Evolutionary conservation across 1,140 invertebrate genomes (phyloP), one percentile per base, ranked within the genome.

Genomic region (Drosophila pectinifera): DNA sequence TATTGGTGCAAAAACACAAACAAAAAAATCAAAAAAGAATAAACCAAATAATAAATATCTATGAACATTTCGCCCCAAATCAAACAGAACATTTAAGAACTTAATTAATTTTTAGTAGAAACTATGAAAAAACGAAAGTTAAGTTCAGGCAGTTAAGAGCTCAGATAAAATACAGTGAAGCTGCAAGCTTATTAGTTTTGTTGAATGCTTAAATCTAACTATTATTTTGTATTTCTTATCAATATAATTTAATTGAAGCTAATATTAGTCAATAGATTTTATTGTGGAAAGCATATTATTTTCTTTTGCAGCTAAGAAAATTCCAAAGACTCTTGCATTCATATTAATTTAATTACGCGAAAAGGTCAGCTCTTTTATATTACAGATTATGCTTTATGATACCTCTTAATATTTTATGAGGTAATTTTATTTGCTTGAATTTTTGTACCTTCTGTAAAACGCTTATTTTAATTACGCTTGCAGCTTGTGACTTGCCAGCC

Each of bases 1-100:
- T 91, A 91, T 91, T 91, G 90, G 90, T 91, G 90, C 79, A 89
- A 82, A 59, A 76, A 46, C 24, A 43, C 59, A 73, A 38, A 42
- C 59, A 64, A 59, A 36, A 61, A 26, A 63, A 70, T 63, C 61
- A 22, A 55, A 59, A 67, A 74, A 43, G 34, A 68, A 64, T 34
- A 28, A 75, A 76, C 48, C 58, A 56, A 63, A 55, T 31, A 63
- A 73, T 20, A 38, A 63, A 69, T 38, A 46, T 43, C 20, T 58
- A 80, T 20, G 45, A 67, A 65, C 55, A 51, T 31, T 64, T 48
- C 10, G 22, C 54, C 58, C 11, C 41, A 58, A 43, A 10, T 16
- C 24, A 5, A 36, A 62, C 5, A 26, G 16, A 67, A 63, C 14
- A 63, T 31, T 36, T 13, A 13, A 24, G 14, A 39, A 46, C 14